These are phyloP conservation scores for Labrus mixtus DNA, from an alignment of 2,113 vertebrate species.

Conservation along the genomic window DNA sequence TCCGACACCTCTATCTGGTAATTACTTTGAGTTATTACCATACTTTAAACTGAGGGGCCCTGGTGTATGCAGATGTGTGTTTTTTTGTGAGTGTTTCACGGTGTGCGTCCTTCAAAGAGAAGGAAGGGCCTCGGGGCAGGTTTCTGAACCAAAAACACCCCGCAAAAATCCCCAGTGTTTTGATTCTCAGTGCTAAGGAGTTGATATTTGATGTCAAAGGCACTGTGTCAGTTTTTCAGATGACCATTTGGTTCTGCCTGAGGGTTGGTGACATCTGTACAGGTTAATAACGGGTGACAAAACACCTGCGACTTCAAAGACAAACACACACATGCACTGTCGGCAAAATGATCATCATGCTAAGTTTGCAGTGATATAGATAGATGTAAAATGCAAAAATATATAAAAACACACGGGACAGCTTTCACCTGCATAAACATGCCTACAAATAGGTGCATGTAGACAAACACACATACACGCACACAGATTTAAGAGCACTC, in stretches of 20 bases:
- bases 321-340: not conserved
- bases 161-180: not conserved
- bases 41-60: conserved; percentile 18
- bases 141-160: conserved; percentile 31
- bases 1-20: conserved; percentile 39
- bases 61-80: not conserved
- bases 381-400: not conserved
- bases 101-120: not conserved
- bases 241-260: conserved; percentile 56
- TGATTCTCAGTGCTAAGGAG: conserved; percentile 11
- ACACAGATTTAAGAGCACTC: conserved; percentile 17
- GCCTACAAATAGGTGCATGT: not conserved
- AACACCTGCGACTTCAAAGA: conserved; percentile 33
- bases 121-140: conserved; percentile 27
- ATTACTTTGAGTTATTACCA: conserved; percentile 61
- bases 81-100: conserved; percentile 6
- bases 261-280: conserved; percentile 47
- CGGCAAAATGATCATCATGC: not conserved
- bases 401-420: not conserved
- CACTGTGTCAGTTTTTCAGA: conserved; percentile 36
- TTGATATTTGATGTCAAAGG: conserved; percentile 28
- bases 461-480: not conserved
- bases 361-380: not conserved
- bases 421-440: not conserved
- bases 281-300: conserved; percentile 41